Evolutionary conservation across 2,797 vertebrate genomes (phyloP).

Genomic region (Sylvilagus floridanus): DNA sequence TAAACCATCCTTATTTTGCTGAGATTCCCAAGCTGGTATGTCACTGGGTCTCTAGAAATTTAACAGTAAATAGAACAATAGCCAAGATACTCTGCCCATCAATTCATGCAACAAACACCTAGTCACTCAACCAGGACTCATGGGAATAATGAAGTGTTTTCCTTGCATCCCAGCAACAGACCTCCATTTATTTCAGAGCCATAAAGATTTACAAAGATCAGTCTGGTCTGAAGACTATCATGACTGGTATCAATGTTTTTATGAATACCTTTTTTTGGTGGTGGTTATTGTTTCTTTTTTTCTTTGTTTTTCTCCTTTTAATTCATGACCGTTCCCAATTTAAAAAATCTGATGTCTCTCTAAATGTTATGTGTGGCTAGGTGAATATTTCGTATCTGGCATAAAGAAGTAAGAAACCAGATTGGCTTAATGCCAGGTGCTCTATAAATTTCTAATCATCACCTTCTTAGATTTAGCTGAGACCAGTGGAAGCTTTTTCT

Average conservation of each 20-base stretch:
- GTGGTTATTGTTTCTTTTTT: background rate
- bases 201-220: background rate
- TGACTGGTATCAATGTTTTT: background rate
- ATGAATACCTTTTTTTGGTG: background rate
- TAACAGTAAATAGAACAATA: conserved; percentile 56
- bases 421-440: background rate
- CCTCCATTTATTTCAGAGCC: conserved; percentile 25
- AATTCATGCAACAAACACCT: background rate
- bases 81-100: background rate
- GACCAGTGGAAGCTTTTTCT: background rate
- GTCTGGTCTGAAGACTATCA: background rate
- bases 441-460: background rate
- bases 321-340: background rate
- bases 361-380: background rate
- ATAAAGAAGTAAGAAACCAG: background rate
- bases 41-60: conserved; percentile 47
- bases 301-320: background rate
- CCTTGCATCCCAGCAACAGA: background rate
- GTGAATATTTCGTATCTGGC: background rate
- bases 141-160: conserved; percentile 41
- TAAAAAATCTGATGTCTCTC: background rate
- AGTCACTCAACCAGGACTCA: conserved; percentile 2
- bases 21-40: background rate
- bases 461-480: background rate
- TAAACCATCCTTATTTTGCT: background rate